A percentile compares a stretch with the other conserved stretches of the same genome.
phyloP scores from a whole-genome alignment of 2,888 invertebrate species.

The Geotrupes spiniger region DNA sequence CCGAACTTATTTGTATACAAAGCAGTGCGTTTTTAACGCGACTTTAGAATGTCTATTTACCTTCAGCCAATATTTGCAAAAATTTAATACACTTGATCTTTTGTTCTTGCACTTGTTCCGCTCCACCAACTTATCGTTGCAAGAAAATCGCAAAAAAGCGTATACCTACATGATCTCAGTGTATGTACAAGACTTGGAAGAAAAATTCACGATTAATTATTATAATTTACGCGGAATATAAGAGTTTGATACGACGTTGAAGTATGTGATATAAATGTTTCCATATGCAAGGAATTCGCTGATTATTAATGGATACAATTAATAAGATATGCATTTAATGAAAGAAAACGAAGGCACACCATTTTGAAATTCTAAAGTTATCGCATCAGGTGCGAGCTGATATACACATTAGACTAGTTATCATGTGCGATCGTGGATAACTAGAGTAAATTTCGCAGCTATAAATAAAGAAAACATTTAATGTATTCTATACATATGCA shows the following conservation, averaged over 20 bases:
- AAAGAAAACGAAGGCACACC: slow-evolving; percentile 5
- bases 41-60: neutral
- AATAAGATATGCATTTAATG: slow-evolving; percentile 4
- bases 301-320: slow-evolving; percentile 5
- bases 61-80: neutral
- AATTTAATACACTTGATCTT: neutral
- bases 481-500: slow-evolving; percentile 1
- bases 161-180: slow-evolving; percentile 3
- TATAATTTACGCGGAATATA: slow-evolving; percentile 2
- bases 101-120: slow-evolving; percentile 1
- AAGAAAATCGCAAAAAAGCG: neutral
- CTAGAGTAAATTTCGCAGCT: neutral
- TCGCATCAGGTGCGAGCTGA: neutral
- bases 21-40: no score
- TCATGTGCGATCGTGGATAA: slow-evolving; percentile 2
- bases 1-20: no score
- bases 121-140: neutral
- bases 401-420: slow-evolving; percentile 1
- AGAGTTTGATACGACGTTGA: slow-evolving; percentile 1
- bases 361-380: neutral
- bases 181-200: neutral
- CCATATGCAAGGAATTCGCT: slow-evolving; percentile 2
- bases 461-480: neutral
- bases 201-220: neutral
- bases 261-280: slow-evolving; percentile 3